phyloP scores from a whole-genome alignment of 2,797 vertebrate species.

The Chiropotes sagulatus region DNA sequence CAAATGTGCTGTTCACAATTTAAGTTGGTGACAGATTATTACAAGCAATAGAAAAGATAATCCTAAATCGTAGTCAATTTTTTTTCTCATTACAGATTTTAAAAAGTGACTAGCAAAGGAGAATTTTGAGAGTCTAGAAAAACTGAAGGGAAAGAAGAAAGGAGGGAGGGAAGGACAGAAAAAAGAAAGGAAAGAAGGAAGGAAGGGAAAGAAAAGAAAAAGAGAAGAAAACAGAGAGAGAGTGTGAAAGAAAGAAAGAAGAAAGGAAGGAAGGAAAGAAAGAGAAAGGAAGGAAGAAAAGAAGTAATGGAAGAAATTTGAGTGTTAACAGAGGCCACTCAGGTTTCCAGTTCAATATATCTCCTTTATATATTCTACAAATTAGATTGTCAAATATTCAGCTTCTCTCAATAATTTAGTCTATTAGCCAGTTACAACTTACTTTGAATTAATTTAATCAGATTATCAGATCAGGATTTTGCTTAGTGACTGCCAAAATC shows the following conservation, averaged over 20 bases:
- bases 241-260: rapidly evolving
- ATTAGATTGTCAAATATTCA: conserved; percentile 5
- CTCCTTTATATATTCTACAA: background rate
- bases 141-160: background rate
- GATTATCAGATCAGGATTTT: conserved; percentile 32
- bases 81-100: background rate
- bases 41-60: background rate
- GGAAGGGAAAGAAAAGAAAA: too few relatives aligned
- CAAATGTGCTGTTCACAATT: background rate
- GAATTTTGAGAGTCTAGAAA: background rate
- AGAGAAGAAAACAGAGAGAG: too few relatives aligned
- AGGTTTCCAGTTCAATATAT: background rate
- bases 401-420: conserved; percentile 26
- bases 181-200: background rate
- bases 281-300: too few relatives aligned
- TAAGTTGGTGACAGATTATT: background rate
- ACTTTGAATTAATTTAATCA: conserved; percentile 53
- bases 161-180: background rate
- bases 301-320: background rate
- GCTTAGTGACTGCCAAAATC: conserved; percentile 7
- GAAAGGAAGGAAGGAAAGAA: too few relatives aligned
- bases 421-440: background rate
- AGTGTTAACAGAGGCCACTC: background rate
- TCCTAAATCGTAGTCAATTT: background rate
- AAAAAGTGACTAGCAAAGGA: background rate